phyloP scores from a whole-genome alignment of 1,140 invertebrate species.

The Drosophila mayri region DNA sequence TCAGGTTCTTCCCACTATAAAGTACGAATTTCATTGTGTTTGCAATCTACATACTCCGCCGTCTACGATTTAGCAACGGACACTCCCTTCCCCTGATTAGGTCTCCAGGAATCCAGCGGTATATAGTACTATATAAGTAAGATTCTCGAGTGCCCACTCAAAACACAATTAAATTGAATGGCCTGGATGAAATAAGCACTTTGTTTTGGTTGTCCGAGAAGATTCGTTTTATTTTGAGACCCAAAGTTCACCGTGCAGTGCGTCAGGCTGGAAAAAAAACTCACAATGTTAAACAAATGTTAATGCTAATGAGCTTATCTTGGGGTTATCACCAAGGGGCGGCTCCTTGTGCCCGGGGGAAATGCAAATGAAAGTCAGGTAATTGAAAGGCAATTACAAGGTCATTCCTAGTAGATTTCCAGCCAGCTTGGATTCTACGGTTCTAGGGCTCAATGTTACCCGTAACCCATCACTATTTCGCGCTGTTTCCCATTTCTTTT shows the following conservation, averaged over 20 bases:
- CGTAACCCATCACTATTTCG: conserved; percentile 8
- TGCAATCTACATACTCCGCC: conserved; percentile 19
- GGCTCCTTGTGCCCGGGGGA: conserved; percentile 34
- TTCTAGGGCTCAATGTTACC: conserved; percentile 1
- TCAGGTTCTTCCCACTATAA: conserved; percentile 2
- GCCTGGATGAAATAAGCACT: conserved; percentile 34
- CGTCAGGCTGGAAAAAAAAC: conserved; percentile 38
- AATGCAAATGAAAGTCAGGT: conserved; percentile 72
- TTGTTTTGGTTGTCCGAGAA: conserved; percentile 42
- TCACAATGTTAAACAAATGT: conserved; percentile 50
- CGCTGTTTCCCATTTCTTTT: conserved; percentile 7
- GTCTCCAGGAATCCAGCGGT: not conserved
- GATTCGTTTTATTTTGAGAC: conserved; percentile 13
- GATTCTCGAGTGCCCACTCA: conserved; percentile 34
- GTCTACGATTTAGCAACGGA: conserved; percentile 19
- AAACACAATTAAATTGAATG: conserved; percentile 49
- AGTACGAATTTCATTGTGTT: conserved; percentile 20
- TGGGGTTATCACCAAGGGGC: conserved; percentile 57
- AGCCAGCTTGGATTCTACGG: too few species aligned
- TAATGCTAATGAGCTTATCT: conserved; percentile 66
- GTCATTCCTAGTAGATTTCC: conserved; percentile 44
- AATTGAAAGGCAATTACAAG: conserved; percentile 69
- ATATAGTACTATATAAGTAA: conserved; percentile 8
- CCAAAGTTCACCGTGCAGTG: conserved; percentile 51
- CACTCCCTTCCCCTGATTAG: conserved; percentile 39